These are phyloP conservation scores for Peromyscus aztecus DNA, from an alignment of 2,797 vertebrate genomes.

Conservation along the genomic window DNA sequence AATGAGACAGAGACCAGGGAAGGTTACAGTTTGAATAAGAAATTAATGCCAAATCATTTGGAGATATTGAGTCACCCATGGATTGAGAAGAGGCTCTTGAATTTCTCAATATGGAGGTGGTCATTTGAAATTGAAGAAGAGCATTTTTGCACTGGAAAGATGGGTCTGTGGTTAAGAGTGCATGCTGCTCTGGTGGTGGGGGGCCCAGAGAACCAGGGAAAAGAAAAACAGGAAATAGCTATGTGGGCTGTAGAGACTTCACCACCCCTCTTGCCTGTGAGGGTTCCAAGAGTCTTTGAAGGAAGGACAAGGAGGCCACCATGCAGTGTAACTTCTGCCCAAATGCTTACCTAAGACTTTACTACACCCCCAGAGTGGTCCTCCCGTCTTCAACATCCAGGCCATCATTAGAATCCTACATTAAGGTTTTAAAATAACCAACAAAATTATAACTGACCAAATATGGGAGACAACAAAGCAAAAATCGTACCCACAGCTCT, in stretches of 20 bases:
- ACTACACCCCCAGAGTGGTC: too few relatives aligned
- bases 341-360: background rate
- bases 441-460: background rate
- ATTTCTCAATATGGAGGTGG: conserved; percentile 26
- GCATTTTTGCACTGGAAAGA: background rate
- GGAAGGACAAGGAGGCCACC: background rate
- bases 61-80: background rate
- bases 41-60: conserved; percentile 10
- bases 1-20: conserved; percentile 29
- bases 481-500: background rate
- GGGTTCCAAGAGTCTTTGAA: background rate
- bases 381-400: background rate
- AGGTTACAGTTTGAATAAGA: conserved; percentile 33
- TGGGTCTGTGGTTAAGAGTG: background rate
- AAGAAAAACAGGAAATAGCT: background rate
- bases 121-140: conserved; percentile 16
- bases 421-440: background rate
- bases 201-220: background rate
- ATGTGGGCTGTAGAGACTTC: too few relatives aligned
- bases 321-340: too few relatives aligned
- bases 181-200: background rate
- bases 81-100: conserved; percentile 30
- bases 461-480: background rate
- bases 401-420: background rate
- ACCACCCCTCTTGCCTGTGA: too few relatives aligned